phyloP scores from a whole-genome alignment of 1,140 invertebrate species.

The Drosophila busckii region DNA sequence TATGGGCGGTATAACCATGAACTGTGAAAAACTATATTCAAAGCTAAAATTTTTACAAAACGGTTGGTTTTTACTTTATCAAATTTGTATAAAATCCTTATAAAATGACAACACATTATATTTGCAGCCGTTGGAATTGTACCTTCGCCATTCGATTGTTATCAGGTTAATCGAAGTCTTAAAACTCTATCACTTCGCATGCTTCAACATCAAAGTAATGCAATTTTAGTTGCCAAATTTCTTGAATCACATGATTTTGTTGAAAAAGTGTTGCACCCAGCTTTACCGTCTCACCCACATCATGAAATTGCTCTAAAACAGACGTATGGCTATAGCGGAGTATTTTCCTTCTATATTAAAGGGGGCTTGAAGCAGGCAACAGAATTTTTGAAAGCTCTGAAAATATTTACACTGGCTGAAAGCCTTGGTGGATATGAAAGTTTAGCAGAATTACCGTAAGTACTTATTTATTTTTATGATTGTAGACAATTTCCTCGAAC shows the following conservation, averaged over 20 bases:
- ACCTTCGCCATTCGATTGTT: conserved; percentile 98
- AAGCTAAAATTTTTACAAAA: conserved; percentile 93
- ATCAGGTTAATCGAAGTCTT: conserved; percentile 94
- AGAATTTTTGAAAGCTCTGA: conserved; percentile 88
- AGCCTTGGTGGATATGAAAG: conserved; percentile 98
- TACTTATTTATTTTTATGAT: conserved; percentile 66
- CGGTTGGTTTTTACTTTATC: conserved; percentile 80
- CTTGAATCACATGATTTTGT: conserved; percentile 89
- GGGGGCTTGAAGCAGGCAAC: conserved; percentile 88
- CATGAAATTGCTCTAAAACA: conserved; percentile 91
- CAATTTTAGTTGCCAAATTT: conserved; percentile 87
- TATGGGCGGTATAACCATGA: conserved; percentile 94
- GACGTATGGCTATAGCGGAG: conserved; percentile 94
- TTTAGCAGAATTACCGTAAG: conserved; percentile 91
- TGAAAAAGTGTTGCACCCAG: conserved; percentile 91
- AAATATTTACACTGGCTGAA: conserved; percentile 94
- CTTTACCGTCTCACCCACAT: conserved; percentile 94
- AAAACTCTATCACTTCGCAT: conserved; percentile 96
- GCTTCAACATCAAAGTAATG: conserved; percentile 91
- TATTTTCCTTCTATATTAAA: conserved; percentile 93
- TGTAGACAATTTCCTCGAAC: too few relatives aligned
- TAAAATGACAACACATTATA: background rate
- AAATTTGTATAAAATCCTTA: background rate
- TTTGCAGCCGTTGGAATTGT: conserved; percentile 90
- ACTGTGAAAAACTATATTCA: conserved; percentile 85